Conservation (phyloP, 2,797 vertebrate genomes). For the Artibeus lituratus region DNA sequence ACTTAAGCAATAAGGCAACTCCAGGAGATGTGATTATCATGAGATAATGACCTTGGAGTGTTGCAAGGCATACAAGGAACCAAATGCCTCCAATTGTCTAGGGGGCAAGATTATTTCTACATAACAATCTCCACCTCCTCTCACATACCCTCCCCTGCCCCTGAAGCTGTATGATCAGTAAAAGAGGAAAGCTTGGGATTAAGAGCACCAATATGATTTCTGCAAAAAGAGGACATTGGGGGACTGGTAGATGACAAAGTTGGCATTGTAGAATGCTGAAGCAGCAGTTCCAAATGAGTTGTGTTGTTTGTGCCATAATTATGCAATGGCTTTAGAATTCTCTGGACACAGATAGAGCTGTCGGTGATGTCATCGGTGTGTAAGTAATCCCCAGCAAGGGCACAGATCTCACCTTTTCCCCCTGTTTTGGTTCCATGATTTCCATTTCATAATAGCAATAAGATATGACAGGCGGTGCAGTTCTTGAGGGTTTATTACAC, state of each 20-base stretch:
- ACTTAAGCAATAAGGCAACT: slow-evolving; percentile 86
- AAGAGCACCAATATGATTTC: slow-evolving; percentile 79
- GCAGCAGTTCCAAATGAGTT: slow-evolving; percentile 75
- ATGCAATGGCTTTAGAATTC: slow-evolving; percentile 80
- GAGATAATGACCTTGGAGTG: slow-evolving; percentile 87
- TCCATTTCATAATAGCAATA: slow-evolving; percentile 83
- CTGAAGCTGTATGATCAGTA: slow-evolving; percentile 73
- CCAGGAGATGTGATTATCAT: slow-evolving; percentile 87
- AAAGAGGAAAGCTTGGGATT: slow-evolving; percentile 74
- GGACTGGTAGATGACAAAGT: slow-evolving; percentile 69
- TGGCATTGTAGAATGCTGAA: slow-evolving; percentile 77
- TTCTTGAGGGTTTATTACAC: slow-evolving; percentile 79
- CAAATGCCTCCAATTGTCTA: slow-evolving; percentile 83
- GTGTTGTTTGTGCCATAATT: slow-evolving; percentile 77
- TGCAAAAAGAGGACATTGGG: slow-evolving; percentile 68
- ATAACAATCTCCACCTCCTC: slow-evolving; percentile 76
- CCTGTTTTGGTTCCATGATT: slow-evolving; percentile 81
- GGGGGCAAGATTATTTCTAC: slow-evolving; percentile 80
- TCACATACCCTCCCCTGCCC: slow-evolving; percentile 43
- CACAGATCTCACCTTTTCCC: slow-evolving; percentile 82
- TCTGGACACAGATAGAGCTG: slow-evolving; percentile 82
- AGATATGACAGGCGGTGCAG: slow-evolving; percentile 78
- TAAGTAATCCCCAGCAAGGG: slow-evolving; percentile 83
- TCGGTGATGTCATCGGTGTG: slow-evolving; percentile 81
- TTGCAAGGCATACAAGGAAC: slow-evolving; percentile 81